Percentiles rank a stretch among this genome's conserved stretches.
These are phyloP conservation scores for Seira sanloemensis DNA, from an alignment of 2,888 invertebrate species.

Conservation along the genomic window DNA sequence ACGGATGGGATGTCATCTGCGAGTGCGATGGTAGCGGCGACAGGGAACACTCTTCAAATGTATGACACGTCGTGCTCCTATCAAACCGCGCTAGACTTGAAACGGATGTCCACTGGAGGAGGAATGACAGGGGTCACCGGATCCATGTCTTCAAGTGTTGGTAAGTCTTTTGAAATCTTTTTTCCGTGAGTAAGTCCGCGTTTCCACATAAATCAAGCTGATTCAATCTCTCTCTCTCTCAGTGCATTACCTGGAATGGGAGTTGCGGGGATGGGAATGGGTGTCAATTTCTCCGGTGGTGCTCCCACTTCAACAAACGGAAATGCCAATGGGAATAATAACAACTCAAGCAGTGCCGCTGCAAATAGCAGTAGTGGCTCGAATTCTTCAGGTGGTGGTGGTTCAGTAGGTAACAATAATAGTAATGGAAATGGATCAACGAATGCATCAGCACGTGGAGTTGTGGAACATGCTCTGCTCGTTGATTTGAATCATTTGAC, in stretches of 20 bases:
- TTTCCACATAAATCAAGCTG: too few relatives aligned
- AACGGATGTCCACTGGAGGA: constrained; percentile 77
- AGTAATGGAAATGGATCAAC: not conserved
- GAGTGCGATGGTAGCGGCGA: constrained; percentile 72
- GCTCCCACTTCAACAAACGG: constrained; percentile 48
- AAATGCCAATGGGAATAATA: constrained; percentile 27
- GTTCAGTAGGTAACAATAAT: constrained; percentile 2
- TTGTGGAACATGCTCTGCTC: constrained; percentile 52
- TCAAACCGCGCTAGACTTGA: constrained; percentile 88
- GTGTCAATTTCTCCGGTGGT: constrained; percentile 67
- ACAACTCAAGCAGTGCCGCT: constrained; percentile 13
- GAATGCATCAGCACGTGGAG: constrained; percentile 45
- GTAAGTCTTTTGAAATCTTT: constrained; percentile 65
- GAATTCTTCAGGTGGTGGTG: constrained; percentile 17
- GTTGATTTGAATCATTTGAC: constrained; percentile 63
- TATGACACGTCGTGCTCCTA: constrained; percentile 96
- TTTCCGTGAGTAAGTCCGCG: not conserved
- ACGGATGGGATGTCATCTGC: constrained; percentile 71
- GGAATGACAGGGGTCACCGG: constrained; percentile 73
- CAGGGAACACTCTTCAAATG: constrained; percentile 78
- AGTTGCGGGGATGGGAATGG: constrained; percentile 68
- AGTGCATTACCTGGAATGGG: constrained; percentile 64
- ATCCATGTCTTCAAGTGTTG: constrained; percentile 73
- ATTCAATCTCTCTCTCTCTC: too few relatives aligned
- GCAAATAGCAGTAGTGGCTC: constrained; percentile 36